phyloP scores from a whole-genome alignment of 1,140 invertebrate species.

The Drosophila persimilis region DNA sequence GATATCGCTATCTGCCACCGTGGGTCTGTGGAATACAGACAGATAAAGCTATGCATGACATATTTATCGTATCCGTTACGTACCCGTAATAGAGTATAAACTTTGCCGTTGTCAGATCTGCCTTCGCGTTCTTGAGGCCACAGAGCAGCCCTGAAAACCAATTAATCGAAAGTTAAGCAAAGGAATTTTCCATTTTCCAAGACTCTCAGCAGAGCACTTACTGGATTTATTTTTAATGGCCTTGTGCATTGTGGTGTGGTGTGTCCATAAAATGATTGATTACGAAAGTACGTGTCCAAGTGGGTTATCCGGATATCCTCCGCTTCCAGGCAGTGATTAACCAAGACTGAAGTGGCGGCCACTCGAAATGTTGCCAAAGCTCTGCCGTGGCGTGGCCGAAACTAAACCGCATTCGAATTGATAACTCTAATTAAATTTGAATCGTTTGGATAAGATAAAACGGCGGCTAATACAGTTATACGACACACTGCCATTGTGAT shows the following conservation, averaged over 20 bases:
- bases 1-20: conserved; percentile 71
- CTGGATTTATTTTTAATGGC: conserved; percentile 74
- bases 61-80: not conserved
- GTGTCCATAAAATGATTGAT: conserved; percentile 43
- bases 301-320: conserved; percentile 42
- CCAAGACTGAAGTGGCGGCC: conserved; percentile 34
- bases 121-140: conserved; percentile 62
- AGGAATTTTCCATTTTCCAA: conserved; percentile 15
- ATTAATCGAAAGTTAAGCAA: conserved; percentile 6
- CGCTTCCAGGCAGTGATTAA: conserved; percentile 30
- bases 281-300: conserved; percentile 21
- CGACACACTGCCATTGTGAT: conserved; percentile 26
- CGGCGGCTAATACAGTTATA: conserved; percentile 18
- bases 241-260: conserved; percentile 64
- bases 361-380: conserved; percentile 20
- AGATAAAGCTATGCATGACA: not conserved
- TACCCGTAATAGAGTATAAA: conserved; percentile 76
- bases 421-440: conserved; percentile 50
- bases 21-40: conserved; percentile 46
- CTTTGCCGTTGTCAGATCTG: conserved; percentile 66
- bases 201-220: conserved; percentile 36
- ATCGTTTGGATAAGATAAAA: conserved; percentile 39
- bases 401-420: conserved; percentile 41
- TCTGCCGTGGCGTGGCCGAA: conserved; percentile 7
- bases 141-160: conserved; percentile 61